Conservation (phyloP, 2,888 invertebrate genomes). For the Synanthedon myopaeformis region DNA sequence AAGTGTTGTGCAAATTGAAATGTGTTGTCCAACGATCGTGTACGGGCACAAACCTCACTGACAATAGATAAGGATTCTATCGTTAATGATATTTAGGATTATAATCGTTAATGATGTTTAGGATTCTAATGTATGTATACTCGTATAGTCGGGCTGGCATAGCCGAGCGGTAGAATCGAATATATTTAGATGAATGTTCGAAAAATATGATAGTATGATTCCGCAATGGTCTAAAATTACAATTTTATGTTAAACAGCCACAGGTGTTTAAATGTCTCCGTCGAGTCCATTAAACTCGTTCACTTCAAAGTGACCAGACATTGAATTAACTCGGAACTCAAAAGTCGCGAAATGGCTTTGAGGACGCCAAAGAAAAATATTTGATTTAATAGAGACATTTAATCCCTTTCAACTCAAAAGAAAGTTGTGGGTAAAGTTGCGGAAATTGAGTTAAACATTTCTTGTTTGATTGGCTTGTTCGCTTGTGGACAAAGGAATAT, state of each 20-base stretch:
- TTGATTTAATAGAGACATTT: neutral
- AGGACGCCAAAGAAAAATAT: neutral
- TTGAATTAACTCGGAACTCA: slow-evolving; percentile 11
- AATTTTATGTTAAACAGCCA: neutral
- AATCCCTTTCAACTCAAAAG: neutral
- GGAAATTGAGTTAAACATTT: neutral
- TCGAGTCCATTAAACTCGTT: neutral
- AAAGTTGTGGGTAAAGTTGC: neutral
- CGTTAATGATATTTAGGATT: too few relatives aligned
- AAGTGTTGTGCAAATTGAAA: too few relatives aligned
- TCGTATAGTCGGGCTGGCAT: too few relatives aligned
- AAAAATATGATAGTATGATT: too few relatives aligned
- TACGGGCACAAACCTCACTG: too few relatives aligned
- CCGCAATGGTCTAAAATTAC: neutral
- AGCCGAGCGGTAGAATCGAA: too few relatives aligned
- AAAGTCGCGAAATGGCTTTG: neutral
- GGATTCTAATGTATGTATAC: too few relatives aligned
- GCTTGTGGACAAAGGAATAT: too few relatives aligned
- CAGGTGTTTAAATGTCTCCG: neutral
- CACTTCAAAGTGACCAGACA: slow-evolving; percentile 10
- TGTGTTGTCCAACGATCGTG: too few relatives aligned
- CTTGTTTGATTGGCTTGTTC: neutral
- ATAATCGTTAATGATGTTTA: too few relatives aligned
- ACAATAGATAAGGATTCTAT: too few relatives aligned
- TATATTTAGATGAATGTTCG: too few relatives aligned